These are phyloP conservation scores for Pholis gunnellus DNA, from an alignment of 2,113 vertebrate genomes.

Conservation along the genomic window DNA sequence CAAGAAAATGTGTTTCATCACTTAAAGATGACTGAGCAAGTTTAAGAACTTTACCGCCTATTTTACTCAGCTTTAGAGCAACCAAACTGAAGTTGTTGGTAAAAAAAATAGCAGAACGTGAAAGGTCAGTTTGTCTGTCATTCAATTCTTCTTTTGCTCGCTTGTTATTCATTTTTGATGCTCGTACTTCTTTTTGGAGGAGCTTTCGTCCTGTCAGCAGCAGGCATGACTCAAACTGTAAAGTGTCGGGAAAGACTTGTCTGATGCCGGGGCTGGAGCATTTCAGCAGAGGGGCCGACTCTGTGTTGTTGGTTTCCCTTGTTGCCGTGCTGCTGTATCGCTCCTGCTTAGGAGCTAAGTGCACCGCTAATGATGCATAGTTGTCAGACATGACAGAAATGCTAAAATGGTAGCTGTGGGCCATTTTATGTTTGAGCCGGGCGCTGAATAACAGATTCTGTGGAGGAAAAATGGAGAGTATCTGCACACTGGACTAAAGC, in stretches of 20 bases:
- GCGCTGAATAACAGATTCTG: background rate
- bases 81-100: slow-evolving; percentile 7
- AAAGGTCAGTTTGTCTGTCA: background rate
- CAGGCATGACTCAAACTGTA: background rate
- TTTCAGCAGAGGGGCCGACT: background rate
- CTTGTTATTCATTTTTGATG: slow-evolving; percentile 13
- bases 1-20: slow-evolving; percentile 27
- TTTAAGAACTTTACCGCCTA: background rate
- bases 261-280: slow-evolving; percentile 4
- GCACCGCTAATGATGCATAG: background rate
- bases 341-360: background rate
- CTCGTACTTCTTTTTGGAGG: background rate
- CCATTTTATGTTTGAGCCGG: background rate
- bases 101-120: background rate
- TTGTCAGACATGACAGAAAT: slow-evolving; percentile 10
- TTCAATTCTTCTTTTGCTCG: slow-evolving; percentile 1
- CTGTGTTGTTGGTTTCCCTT: slow-evolving; percentile 14
- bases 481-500: background rate
- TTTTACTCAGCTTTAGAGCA: slow-evolving; percentile 23
- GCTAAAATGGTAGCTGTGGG: background rate
- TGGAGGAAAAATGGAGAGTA: background rate
- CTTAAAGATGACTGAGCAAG: slow-evolving; percentile 28
- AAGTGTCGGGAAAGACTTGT: slow-evolving; percentile 13
- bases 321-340: background rate
- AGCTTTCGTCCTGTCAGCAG: slow-evolving; percentile 25